These are phyloP conservation scores for Oncorhynchus tshawytscha DNA, from an alignment of 2,113 vertebrate species.

Conservation along the genomic window DNA sequence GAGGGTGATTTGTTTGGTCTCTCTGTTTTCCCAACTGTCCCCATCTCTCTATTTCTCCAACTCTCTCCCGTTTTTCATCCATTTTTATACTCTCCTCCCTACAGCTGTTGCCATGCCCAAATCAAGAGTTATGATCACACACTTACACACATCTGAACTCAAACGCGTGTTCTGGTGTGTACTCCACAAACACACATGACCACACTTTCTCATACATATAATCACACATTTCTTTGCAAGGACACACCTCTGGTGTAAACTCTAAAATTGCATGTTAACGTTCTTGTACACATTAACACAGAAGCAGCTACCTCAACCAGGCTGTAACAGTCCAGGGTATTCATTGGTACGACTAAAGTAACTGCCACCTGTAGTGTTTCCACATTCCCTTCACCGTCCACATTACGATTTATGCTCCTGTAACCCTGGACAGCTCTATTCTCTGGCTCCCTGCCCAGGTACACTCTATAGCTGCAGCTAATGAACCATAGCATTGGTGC, in stretches of 20 bases:
- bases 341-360: conserved; percentile 31
- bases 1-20: conserved; percentile 57
- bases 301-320: conserved; percentile 13
- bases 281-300: conserved; percentile 9
- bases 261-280: conserved; percentile 30
- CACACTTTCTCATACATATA: too few species aligned
- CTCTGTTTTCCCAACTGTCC: conserved; percentile 44
- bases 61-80: not conserved
- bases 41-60: not conserved
- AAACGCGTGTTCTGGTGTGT: too few species aligned
- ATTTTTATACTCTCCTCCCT: conserved; percentile 13
- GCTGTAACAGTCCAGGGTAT: conserved; percentile 33
- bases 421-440: conserved; percentile 57
- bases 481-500: conserved; percentile 61
- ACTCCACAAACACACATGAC: not conserved
- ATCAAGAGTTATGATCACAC: conserved; percentile 37
- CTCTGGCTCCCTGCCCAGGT: conserved; percentile 59
- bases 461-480: conserved; percentile 63
- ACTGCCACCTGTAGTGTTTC: conserved; percentile 63
- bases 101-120: conserved; percentile 39
- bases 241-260: too few species aligned
- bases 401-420: conserved; percentile 49
- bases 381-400: conserved; percentile 45
- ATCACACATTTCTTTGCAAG: too few species aligned
- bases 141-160: too few species aligned